Conservation (phyloP, 2,888 invertebrate genomes). For the Lycaena phlaeas region DNA sequence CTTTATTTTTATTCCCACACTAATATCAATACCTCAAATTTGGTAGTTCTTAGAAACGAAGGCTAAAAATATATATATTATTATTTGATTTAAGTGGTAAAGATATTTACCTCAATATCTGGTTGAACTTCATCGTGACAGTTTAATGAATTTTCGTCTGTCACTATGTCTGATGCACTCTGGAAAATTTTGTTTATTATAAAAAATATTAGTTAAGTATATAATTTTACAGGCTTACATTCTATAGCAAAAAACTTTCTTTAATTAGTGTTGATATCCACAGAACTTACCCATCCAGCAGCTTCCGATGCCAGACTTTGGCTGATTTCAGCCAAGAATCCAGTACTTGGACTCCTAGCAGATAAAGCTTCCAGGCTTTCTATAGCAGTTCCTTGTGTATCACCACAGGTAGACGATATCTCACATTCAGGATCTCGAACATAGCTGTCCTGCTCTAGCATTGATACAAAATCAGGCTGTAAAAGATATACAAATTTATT, state of each 20-base stretch:
- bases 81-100: too few species aligned
- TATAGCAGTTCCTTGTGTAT: slow-evolving; percentile 56
- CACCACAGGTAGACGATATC: slow-evolving; percentile 51
- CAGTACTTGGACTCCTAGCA: slow-evolving; percentile 56
- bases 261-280: too few species aligned
- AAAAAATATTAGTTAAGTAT: neutral
- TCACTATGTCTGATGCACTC: slow-evolving; percentile 41
- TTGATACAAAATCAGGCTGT: slow-evolving; percentile 58
- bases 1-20: too few species aligned
- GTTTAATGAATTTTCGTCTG: slow-evolving; percentile 41
- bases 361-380: slow-evolving; percentile 68
- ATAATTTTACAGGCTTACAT: neutral
- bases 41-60: too few species aligned
- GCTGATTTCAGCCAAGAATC: slow-evolving; percentile 65
- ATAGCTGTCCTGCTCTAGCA: slow-evolving; percentile 57
- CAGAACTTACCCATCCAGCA: slow-evolving; percentile 50
- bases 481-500: too few species aligned
- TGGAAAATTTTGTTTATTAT: slow-evolving; percentile 20
- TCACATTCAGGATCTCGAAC: slow-evolving; percentile 56
- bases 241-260: too few species aligned
- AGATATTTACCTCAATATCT: slow-evolving; percentile 36
- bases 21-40: too few species aligned
- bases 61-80: too few species aligned
- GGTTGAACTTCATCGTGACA: slow-evolving; percentile 43
- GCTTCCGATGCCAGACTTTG: slow-evolving; percentile 55